Evolutionary conservation across 1,140 invertebrate genomes (phyloP), one percentile per base, ranked within the genome.

Genomic region (Meteorus sp.): DNA sequence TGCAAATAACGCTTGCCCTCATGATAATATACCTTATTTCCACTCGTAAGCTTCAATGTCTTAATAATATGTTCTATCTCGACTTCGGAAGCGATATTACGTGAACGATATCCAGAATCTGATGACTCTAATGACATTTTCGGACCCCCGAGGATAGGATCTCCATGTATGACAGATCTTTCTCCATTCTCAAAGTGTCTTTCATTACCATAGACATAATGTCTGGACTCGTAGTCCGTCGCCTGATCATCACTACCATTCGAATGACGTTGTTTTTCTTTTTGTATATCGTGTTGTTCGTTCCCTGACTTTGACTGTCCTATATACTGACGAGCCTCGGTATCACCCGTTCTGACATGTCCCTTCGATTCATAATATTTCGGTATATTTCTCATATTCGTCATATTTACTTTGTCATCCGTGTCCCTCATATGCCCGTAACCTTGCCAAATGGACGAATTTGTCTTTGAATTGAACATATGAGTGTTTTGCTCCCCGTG

Each of bases 111-210:
- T 5, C 65, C 60, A 17, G 74, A 48, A 22, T 73, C 71, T 1
- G 57, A 50, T 7, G 44, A 43, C 1, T 59, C 60, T 4, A 77
- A 4, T 1, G 60, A 65, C 0, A 75, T 70, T 11, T 76, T 72
- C 3, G 70, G 63, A 61, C 76, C 67, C 0, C 75, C 72, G 11
- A 56, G 67, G 17, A 77, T 69, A n/a, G n/a, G 7, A 20, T 25
- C 27, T 43, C 45, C 19, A n/a, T n/a, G 25, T 19, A 23, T 13
- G 43, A 3, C 22, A 41, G 27, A 13, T 29, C 3, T 39, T 41
- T n/a, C 62, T 64, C 8, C 48, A 66, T 27, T 25, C 13, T 11
- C 20, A 23, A 20, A 54, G 22, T 15, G 51, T 54, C 2, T 39
- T 13, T 20, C 19, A 3, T 7, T 19, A 8, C 17, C 17, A 19